Percentiles rank a stretch among this genome's conserved stretches.
phyloP scores from a whole-genome alignment of 2,113 vertebrate genomes.

The Scalopus aquaticus region DNA sequence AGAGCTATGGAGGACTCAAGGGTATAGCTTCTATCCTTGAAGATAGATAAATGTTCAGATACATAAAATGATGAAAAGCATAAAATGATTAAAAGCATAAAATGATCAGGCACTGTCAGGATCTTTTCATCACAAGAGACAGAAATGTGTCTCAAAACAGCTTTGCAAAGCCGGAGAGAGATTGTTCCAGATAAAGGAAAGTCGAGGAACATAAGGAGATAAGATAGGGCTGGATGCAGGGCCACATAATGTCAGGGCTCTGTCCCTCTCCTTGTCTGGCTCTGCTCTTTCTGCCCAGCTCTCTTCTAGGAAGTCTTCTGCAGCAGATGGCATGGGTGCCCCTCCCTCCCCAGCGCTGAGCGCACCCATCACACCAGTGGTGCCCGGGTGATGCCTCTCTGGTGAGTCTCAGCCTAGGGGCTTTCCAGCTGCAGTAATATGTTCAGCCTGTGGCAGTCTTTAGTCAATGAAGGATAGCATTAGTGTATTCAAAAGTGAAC shows the following conservation, averaged over 20 bases:
- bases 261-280: neutral
- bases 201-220: neutral
- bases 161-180: neutral
- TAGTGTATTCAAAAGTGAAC: neutral
- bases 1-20: neutral
- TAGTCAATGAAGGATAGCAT: neutral
- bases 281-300: neutral
- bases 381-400: fast-evolving
- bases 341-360: neutral
- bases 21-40: neutral
- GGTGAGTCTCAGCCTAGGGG: neutral
- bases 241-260: no score
- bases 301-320: neutral
- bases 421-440: neutral
- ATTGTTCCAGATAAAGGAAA: neutral
- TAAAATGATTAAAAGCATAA: neutral
- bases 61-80: neutral
- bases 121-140: neutral
- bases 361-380: no score
- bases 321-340: neutral
- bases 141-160: neutral
- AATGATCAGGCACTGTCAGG: neutral
- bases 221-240: fast-evolving
- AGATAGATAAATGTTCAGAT: neutral
- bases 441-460: neutral